Evolutionary conservation across 2,888 invertebrate genomes (phyloP).

Genomic region (Neoitamus cyanurus): DNA sequence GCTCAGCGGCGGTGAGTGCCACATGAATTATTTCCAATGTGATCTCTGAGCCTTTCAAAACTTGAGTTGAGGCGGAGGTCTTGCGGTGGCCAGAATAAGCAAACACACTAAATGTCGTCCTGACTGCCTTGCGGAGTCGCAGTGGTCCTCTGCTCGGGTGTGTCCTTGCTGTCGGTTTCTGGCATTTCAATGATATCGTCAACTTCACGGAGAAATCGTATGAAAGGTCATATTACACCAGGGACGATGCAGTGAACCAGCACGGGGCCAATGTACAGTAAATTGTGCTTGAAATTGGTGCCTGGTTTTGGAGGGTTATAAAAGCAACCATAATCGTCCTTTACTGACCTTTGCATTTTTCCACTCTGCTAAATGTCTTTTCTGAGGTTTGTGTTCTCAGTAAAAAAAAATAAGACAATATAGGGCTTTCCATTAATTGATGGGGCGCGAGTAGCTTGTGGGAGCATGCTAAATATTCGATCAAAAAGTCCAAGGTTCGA

Average conservation of each 20-base stretch:
- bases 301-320: neutral
- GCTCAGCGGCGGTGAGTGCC: neutral
- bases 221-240: neutral
- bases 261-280: neutral
- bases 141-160: neutral
- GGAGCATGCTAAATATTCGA: no score
- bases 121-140: neutral
- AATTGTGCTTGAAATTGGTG: neutral
- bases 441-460: no score
- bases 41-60: neutral
- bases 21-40: slow-evolving; percentile 13
- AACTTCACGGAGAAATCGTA: neutral
- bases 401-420: no score
- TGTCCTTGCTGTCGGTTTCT: neutral
- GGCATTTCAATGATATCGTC: neutral
- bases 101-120: neutral
- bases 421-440: no score
- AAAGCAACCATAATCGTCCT: neutral
- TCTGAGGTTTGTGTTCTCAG: neutral
- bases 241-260: neutral
- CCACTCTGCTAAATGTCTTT: neutral
- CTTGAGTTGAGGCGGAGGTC: neutral
- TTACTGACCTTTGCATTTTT: neutral
- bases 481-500: no score
- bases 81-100: neutral